These are phyloP conservation scores for Rana temporaria DNA, from an alignment of 2,113 vertebrate species.

Conservation along the genomic window DNA sequence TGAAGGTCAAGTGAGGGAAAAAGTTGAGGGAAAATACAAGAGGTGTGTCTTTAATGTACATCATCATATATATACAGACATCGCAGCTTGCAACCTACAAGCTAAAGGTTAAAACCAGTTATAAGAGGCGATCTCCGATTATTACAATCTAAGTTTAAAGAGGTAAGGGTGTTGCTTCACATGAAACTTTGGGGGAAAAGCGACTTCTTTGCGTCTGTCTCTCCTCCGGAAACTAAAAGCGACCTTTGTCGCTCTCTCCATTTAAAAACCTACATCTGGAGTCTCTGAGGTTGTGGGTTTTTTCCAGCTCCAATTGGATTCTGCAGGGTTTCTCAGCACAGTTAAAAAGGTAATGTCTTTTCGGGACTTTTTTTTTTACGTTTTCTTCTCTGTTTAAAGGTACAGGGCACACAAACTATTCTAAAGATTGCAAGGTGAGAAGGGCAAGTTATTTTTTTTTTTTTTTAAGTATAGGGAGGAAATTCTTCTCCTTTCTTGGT, in stretches of 20 bases:
- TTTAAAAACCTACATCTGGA: constrained; percentile 78
- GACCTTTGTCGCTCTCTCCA: constrained; percentile 43
- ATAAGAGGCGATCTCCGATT: constrained; percentile 99
- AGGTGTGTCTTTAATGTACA: constrained; percentile 99
- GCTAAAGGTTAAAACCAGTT: constrained; percentile 99
- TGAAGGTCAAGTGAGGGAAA: constrained; percentile 73
- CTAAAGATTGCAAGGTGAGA: constrained; percentile 56
- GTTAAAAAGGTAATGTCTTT: constrained; percentile 57
- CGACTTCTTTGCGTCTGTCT: constrained; percentile 89
- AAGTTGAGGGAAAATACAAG: constrained; percentile 80
- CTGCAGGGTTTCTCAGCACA: constrained; percentile 56
- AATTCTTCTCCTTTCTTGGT: constrained; percentile 12
- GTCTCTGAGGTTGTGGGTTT: constrained; percentile 56
- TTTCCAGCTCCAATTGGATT: constrained; percentile 56
- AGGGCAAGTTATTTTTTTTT: constrained; percentile 32
- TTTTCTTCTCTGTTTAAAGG: constrained; percentile 54
- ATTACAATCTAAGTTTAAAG: constrained; percentile 99
- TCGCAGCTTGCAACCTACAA: constrained; percentile 90
- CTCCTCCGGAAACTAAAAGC: constrained; percentile 80
- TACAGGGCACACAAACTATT: constrained; percentile 52
- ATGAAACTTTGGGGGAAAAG: constrained; percentile 99
- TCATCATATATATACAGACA: constrained; percentile 99
- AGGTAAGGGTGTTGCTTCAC: constrained; percentile 99
- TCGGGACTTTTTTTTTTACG: constrained; percentile 26
- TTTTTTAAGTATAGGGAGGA: neutral